Evolutionary conservation across 2,797 vertebrate genomes (phyloP).

Genomic region (Babyrousa celebensis): DNA sequence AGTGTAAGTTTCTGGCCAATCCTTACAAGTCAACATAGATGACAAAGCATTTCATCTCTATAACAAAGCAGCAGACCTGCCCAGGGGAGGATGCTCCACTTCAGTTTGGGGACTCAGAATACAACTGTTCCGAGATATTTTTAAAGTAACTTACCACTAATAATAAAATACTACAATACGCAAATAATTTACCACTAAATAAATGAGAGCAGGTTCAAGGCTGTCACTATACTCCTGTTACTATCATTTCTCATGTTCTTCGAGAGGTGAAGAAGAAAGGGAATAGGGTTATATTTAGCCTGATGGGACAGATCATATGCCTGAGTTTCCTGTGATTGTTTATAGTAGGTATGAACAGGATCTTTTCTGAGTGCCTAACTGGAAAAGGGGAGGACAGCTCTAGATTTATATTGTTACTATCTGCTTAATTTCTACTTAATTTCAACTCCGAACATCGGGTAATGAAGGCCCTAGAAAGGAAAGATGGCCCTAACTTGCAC

Average conservation of each 20-base stretch:
- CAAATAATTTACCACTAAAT: conserved; percentile 56
- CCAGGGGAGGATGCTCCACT: not conserved
- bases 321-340: not conserved
- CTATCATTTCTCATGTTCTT: not conserved
- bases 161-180: conserved; percentile 27
- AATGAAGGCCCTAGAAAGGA: conserved; percentile 4
- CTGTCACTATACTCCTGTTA: conserved; percentile 16
- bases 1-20: not conserved
- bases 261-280: not conserved
- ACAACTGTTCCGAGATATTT: not conserved
- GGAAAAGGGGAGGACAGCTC: not conserved
- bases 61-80: not conserved
- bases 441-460: not conserved
- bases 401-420: not conserved
- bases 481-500: not conserved
- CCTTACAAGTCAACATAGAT: not conserved
- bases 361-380: not conserved
- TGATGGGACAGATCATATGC: not conserved
- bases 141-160: conserved; percentile 27
- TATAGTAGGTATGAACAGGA: not conserved
- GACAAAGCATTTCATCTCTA: not conserved
- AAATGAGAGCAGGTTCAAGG: conserved; percentile 22
- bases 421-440: not conserved
- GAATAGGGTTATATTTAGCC: not conserved
- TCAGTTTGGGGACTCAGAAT: not conserved